Evolutionary conservation across 1,140 invertebrate species (phyloP).

Genomic region (Aricia agestis): DNA sequence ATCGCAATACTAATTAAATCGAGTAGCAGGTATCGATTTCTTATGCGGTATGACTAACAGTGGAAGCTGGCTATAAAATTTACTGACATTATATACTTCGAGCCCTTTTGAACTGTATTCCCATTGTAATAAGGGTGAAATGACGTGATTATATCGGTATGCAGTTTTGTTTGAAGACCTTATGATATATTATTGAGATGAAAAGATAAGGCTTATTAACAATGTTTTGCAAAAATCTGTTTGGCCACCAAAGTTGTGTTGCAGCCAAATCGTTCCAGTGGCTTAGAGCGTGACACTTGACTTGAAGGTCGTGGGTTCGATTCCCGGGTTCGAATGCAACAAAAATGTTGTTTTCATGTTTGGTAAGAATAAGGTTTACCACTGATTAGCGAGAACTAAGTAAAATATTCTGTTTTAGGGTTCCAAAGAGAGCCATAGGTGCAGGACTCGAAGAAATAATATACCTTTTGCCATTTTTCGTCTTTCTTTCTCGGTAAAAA

Average conservation of each 20-base stretch:
- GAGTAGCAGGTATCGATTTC: neutral
- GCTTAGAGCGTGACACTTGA: too few relatives aligned
- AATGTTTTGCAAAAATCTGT: neutral
- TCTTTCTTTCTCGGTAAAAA: too few relatives aligned
- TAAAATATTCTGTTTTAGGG: too few relatives aligned
- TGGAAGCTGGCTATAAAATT: slow-evolving; percentile 1
- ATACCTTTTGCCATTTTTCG: too few relatives aligned
- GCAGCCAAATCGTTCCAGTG: too few relatives aligned
- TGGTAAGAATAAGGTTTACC: too few relatives aligned
- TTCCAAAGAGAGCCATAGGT: too few relatives aligned
- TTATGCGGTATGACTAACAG: neutral
- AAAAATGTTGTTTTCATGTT: too few relatives aligned
- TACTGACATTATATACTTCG: neutral
- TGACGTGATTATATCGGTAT: neutral
- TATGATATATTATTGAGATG: neutral
- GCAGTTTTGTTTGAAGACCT: neutral
- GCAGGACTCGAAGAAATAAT: too few relatives aligned
- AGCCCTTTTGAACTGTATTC: neutral
- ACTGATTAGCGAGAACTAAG: too few relatives aligned
- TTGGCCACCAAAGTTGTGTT: neutral
- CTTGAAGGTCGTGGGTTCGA: too few relatives aligned
- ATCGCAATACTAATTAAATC: neutral
- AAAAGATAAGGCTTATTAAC: neutral
- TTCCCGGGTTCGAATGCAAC: too few relatives aligned
- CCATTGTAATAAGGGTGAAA: neutral